These are phyloP conservation scores for Scolopax rusticola DNA, from an alignment of 2,797 vertebrate species.

Conservation along the genomic window DNA sequence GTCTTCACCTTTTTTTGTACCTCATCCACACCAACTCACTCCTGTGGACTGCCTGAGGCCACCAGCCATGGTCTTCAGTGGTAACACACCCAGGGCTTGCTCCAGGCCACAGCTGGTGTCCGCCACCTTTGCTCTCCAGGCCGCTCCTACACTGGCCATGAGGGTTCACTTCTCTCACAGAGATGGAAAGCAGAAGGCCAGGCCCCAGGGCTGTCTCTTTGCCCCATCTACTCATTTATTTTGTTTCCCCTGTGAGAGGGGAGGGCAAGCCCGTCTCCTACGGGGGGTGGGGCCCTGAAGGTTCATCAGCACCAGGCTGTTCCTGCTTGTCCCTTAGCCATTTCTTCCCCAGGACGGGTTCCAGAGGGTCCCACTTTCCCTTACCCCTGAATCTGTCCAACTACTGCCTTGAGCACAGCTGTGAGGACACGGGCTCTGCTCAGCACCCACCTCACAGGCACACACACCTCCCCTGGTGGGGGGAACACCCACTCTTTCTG, in stretches of 20 bases:
- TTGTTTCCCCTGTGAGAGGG: neutral
- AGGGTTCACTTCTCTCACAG: rapidly evolving
- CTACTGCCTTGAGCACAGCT: neutral
- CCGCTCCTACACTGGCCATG: rapidly evolving
- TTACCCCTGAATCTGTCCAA: rapidly evolving
- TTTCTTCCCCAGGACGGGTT: neutral
- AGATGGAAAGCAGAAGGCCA: neutral
- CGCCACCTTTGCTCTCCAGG: rapidly evolving
- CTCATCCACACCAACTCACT: rapidly evolving
- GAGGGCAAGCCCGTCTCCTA: neutral
- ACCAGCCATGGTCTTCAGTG: rapidly evolving
- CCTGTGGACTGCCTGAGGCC: too few species aligned
- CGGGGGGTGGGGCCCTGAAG: neutral
- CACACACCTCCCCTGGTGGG: rapidly evolving
- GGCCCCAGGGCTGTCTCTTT: rapidly evolving
- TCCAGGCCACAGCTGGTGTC: rapidly evolving
- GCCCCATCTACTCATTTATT: neutral
- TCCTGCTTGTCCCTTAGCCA: rapidly evolving
- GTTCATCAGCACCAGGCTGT: neutral
- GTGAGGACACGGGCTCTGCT: rapidly evolving
- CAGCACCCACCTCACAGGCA: rapidly evolving
- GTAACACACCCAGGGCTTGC: neutral
- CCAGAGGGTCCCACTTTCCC: rapidly evolving
- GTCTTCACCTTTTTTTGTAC: neutral
- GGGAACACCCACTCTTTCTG: rapidly evolving